phyloP scores from a whole-genome alignment of 1,140 invertebrate species.

The Idris sp. region DNA sequence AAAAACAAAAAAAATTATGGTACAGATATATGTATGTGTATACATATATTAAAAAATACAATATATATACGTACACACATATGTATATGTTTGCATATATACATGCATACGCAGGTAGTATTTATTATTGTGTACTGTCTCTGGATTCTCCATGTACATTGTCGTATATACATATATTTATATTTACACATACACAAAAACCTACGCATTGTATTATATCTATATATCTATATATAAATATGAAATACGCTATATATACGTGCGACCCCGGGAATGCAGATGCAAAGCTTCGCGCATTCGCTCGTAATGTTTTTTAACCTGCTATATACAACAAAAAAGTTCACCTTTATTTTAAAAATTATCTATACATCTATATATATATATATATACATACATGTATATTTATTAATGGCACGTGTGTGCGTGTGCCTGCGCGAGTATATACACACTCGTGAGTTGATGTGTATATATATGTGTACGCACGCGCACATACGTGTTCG shows the following conservation, averaged over 20 bases:
- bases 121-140: slow-evolving; percentile 81
- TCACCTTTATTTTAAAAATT: slow-evolving; percentile 62
- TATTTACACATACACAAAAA: slow-evolving; percentile 70
- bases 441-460: too few species aligned
- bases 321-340: slow-evolving; percentile 54
- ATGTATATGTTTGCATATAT: slow-evolving; percentile 63
- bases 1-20: slow-evolving; percentile 49
- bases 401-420: slow-evolving; percentile 11
- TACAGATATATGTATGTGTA: slow-evolving; percentile 46
- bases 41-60: slow-evolving; percentile 57
- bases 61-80: slow-evolving; percentile 33
- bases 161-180: slow-evolving; percentile 73
- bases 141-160: slow-evolving; percentile 77
- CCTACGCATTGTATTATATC: slow-evolving; percentile 74
- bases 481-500: slow-evolving; percentile 27
- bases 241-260: slow-evolving; percentile 72
- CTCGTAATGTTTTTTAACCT: slow-evolving; percentile 63
- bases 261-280: slow-evolving; percentile 73
- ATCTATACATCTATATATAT: slow-evolving; percentile 44
- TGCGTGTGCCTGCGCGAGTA: slow-evolving; percentile 12
- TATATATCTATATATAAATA: slow-evolving; percentile 70
- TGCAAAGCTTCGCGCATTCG: slow-evolving; percentile 72
- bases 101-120: slow-evolving; percentile 72
- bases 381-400: slow-evolving; percentile 36
- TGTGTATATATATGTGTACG: too few species aligned